phyloP scores from a whole-genome alignment of 2,113 vertebrate genomes.

The Centropus unirufus region DNA sequence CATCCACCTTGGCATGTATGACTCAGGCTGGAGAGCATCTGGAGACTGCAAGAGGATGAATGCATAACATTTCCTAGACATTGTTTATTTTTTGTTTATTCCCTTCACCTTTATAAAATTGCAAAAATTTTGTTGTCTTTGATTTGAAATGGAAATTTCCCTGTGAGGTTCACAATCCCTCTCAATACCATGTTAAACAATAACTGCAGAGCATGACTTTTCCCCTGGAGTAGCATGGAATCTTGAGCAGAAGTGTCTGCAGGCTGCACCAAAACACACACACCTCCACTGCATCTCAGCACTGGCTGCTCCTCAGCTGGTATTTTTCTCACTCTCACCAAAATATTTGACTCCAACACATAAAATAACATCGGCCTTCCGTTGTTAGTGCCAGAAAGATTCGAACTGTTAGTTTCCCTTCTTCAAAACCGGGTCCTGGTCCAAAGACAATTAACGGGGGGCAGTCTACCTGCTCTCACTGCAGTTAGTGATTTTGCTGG shows the following conservation, averaged over 20 bases:
- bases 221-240: background rate
- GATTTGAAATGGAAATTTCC: constrained; percentile 49
- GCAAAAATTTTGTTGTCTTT: background rate
- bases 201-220: constrained; percentile 17
- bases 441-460: background rate
- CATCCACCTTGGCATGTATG: background rate
- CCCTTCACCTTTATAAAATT: constrained; percentile 5
- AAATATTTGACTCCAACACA: background rate
- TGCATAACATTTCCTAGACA: rapidly evolving
- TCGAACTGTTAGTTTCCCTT: background rate
- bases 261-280: background rate
- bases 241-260: background rate
- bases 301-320: background rate
- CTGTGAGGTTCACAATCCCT: background rate
- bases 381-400: background rate
- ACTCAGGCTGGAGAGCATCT: background rate
- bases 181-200: background rate
- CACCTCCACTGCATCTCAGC: background rate
- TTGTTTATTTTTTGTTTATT: background rate
- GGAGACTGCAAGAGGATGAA: background rate
- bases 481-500: background rate
- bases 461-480: background rate
- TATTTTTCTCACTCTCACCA: background rate
- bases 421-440: background rate
- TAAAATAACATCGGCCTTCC: background rate